Base-by-base conservation (phyloP, 2,797 vertebrate genomes). In the Danio jaintianensis region DNA sequence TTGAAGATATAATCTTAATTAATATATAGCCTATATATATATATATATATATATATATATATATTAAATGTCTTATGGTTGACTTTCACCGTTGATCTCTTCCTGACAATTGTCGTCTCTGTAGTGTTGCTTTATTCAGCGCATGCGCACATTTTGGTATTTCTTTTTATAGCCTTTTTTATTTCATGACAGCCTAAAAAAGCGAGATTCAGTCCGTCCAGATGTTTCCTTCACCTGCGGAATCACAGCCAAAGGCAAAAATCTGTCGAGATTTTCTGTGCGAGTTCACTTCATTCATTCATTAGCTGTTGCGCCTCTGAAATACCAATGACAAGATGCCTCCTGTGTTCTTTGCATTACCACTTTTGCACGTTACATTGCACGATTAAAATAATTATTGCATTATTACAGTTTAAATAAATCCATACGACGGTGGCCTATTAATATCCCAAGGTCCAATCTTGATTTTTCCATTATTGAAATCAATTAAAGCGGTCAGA, bases 191-290 rank as follows among this genome's bases (percentile, higher is more conserved):
- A 16, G 13, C 13, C 2, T 4, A 61, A 55, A 20, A 18, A n/a
- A 8, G 0, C 42, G 8, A 15, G 2, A 22, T 40, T 10, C 36
- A 36, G 45, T 0, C 7, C 4, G 3, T 58, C 29, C 77, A 70
- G 68, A 53, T 72, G 78, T 72, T 7, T n/a, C 52, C 13, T 79
- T 71, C 42, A 70, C 58, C 58, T 62, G 58, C 20, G 18, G 68
- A 78, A 13, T 68, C 52, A 13, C 5, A 64, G 36, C 58, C 20
- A 38, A 43, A 4, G 48, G 40, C 59, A 11, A 0, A 47, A 29
- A 80, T 80, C 78, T 80, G 78, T 56, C 40, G 12, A 45, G 22
- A 2, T 61, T 59, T 48, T 61, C 71, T 38, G 70, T 48, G 12
- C 0, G 68, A 42, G 6, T 15, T 55, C 36, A 38, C 50, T 42